phyloP scores from a whole-genome alignment of 2,113 vertebrate genomes.

The Lonchura striata region DNA sequence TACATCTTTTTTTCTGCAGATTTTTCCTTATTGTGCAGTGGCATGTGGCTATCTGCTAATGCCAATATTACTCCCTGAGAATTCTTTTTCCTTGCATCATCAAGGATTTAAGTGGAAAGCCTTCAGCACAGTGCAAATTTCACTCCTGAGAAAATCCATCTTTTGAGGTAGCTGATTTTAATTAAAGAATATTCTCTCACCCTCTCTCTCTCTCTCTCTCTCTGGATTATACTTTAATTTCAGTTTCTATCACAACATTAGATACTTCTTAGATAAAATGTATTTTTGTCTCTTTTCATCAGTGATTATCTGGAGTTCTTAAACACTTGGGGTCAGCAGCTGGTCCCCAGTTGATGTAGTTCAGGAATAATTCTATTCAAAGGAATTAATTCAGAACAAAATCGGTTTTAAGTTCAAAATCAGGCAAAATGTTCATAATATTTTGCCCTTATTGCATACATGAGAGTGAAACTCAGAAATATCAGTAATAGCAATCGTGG shows the following conservation, averaged over 20 bases:
- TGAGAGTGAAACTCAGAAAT: background rate
- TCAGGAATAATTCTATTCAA: conserved; percentile 53
- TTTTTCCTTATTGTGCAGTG: background rate
- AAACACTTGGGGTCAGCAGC: conserved; percentile 59
- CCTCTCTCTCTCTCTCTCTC: background rate
- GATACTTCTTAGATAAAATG: conserved; percentile 64
- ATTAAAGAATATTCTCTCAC: conserved; percentile 49
- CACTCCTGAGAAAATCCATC: conserved; percentile 63
- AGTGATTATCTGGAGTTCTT: conserved; percentile 53
- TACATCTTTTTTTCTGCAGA: background rate
- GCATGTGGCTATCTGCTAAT: conserved; percentile 26
- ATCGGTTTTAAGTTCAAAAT: conserved; percentile 27
- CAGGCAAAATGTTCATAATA: conserved; percentile 37
- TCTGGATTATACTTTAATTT: conserved; percentile 66
- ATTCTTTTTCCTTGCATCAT: conserved; percentile 38
- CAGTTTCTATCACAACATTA: conserved; percentile 58
- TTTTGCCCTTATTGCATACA: background rate
- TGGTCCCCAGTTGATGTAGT: conserved; percentile 36
- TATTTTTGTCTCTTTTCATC: conserved; percentile 60
- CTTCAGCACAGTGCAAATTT: conserved; percentile 60
- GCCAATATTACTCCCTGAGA: conserved; percentile 27
- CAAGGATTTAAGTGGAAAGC: conserved; percentile 54
- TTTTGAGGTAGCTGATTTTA: conserved; percentile 68
- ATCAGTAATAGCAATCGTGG: background rate
- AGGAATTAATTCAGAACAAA: conserved; percentile 51